Base-by-base conservation (phyloP, 2,797 vertebrate genomes). In the Trichosurus vulpecula region DNA sequence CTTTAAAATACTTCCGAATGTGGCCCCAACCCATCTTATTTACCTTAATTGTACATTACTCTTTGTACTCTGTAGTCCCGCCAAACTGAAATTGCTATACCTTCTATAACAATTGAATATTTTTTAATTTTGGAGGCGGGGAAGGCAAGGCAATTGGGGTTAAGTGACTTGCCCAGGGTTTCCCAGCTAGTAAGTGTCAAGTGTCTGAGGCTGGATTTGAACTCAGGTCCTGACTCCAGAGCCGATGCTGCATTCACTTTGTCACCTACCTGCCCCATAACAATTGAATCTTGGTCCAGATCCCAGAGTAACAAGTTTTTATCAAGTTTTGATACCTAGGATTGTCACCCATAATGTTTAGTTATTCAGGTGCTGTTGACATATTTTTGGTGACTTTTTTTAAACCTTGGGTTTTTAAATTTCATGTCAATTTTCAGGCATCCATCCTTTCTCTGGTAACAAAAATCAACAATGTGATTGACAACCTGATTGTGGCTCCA, bases 391-490 rank as follows among this genome's bases (percentile, higher is more conserved):
- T 41, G 25, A 16, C 56, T 87, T 96, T 95, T 96, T 55, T 81
- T 81, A 25, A 93, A 22, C 52, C 92, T 52, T 92, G 19, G 54
- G 1, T 90, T 12, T 94, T 94, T 93, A 96, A 93, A 87, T 96
- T 94, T 97, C 35, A n/a, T 96, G 81, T 90, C 95, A 0, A 74
- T 96, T 94, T 91, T 51, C 96, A 99, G 99, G 99, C 99, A 1
- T 99, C 99, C 90, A 99, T 99, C 96, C 98, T 99, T 96, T 99
- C 99, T 12, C 98, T 99, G 98, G 99, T 99, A 97, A 99, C 99
- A 56, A 99, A 99, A 98, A 99, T 99, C 97, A 99, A 99, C 98
- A 99, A 99, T 0, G 99, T 99, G 92, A 99, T 99, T 0, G 99
- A 99, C 96, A 99, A 99, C 97, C 98, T 99, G 95, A 99, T 99